phyloP scores from a whole-genome alignment of 1,140 invertebrate genomes.

The Lucilia sericata region DNA sequence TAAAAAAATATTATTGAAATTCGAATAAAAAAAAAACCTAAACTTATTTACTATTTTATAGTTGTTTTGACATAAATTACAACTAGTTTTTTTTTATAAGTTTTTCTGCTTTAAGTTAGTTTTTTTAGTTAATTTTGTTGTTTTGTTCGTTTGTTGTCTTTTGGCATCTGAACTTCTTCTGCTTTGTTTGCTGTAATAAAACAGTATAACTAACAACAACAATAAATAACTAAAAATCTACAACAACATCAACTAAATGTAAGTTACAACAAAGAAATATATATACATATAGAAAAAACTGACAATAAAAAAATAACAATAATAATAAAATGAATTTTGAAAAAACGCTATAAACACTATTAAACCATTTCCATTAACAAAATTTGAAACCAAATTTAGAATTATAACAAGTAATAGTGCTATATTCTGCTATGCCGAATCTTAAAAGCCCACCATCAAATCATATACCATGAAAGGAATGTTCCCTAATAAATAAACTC shows the following conservation, averaged over 20 bases:
- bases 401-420: no score
- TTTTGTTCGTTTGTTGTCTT: not conserved
- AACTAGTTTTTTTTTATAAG: not conserved
- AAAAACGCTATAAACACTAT: not conserved
- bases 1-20: not conserved
- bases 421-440: no score
- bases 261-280: not conserved
- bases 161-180: not conserved
- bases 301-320: not conserved
- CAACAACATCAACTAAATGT: slow-evolving; percentile 18
- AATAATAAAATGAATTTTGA: not conserved
- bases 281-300: not conserved
- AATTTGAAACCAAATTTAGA: not conserved
- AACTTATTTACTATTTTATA: not conserved
- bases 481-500: no score
- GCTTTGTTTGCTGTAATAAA: slow-evolving; percentile 12
- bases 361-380: not conserved
- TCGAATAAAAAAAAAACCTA: not conserved
- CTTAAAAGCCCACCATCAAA: no score
- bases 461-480: no score
- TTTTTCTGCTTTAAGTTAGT: not conserved
- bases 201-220: not conserved
- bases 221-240: not conserved
- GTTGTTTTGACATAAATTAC: not conserved
- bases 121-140: not conserved